phyloP scores from a whole-genome alignment of 2,113 vertebrate genomes.

The Pelvicachromis taeniatus region DNA sequence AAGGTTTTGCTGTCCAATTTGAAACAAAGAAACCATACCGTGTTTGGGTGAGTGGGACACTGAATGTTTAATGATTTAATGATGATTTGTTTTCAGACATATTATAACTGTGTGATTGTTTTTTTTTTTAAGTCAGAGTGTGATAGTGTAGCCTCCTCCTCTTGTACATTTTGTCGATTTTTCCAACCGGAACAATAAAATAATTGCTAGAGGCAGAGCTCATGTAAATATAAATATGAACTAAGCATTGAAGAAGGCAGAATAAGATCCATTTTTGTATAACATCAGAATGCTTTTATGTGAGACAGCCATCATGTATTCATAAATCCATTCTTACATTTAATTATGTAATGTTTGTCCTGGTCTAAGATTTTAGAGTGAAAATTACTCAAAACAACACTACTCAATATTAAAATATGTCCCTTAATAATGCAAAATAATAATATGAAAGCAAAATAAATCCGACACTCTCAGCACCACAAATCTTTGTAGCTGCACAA shows the following conservation, averaged over 20 bases:
- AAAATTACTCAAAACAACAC: background rate
- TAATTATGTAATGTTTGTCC: background rate
- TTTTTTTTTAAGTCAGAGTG: background rate
- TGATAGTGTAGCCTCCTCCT: background rate
- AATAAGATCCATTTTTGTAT: background rate
- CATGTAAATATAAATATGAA: background rate
- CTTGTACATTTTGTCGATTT: background rate
- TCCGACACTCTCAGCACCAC: background rate
- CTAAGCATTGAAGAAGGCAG: background rate
- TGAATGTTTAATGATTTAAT: conserved; percentile 92
- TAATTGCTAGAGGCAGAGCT: background rate
- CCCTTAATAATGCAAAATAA: background rate
- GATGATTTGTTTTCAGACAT: conserved; percentile 87
- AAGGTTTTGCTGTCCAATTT: conserved; percentile 95
- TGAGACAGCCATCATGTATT: background rate
- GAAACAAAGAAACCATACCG: conserved; percentile 84
- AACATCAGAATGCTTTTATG: background rate
- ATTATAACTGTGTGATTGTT: conserved; percentile 84
- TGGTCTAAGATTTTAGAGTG: background rate
- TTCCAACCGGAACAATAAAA: background rate
- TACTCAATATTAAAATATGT: background rate
- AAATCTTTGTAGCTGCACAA: background rate
- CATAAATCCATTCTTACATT: background rate
- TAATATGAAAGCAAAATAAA: background rate
- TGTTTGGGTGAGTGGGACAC: conserved; percentile 63